A percentile compares a stretch with the other conserved stretches of the same genome.
Conservation (phyloP, 2,797 vertebrate genomes). For the Phrynocephalus guinanensis region DNA sequence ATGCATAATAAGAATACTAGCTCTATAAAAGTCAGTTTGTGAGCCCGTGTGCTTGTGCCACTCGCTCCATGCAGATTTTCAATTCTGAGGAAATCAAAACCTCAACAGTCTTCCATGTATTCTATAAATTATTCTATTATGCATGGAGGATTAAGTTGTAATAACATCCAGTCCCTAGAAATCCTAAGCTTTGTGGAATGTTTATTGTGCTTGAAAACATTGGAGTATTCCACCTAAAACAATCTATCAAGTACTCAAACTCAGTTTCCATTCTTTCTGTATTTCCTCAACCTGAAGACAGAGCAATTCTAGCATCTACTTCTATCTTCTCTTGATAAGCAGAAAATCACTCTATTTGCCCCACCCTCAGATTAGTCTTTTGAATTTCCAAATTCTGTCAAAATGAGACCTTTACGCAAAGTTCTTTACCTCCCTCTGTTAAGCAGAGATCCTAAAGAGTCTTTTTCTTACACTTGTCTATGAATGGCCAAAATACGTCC, state of each 20-base stretch:
- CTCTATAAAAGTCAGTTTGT: constrained; percentile 71
- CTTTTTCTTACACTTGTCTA: neutral
- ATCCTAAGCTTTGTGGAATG: constrained; percentile 37
- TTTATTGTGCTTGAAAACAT: neutral
- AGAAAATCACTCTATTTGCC: neutral
- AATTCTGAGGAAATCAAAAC: constrained; percentile 42
- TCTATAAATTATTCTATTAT: constrained; percentile 62
- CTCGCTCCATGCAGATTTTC: constrained; percentile 58
- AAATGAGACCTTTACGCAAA: neutral
- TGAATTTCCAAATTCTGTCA: neutral
- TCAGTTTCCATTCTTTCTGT: neutral
- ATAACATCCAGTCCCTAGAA: constrained; percentile 33
- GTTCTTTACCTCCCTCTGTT: neutral
- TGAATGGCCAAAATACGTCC: neutral
- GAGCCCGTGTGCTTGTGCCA: constrained; percentile 71
- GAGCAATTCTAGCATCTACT: neutral
- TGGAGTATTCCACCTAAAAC: constrained; percentile 11
- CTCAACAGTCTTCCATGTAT: constrained; percentile 48
- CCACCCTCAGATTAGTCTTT: too few species aligned
- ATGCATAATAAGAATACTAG: constrained; percentile 80
- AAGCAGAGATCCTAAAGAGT: neutral
- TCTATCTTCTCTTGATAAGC: neutral
- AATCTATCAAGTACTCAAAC: constrained; percentile 12
- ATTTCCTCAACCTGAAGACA: neutral
- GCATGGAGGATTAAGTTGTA: constrained; percentile 59